Evolutionary conservation across 1,140 invertebrate genomes (phyloP), one percentile per base, ranked within the genome.

Genomic region (Eriocheir sinensis): DNA sequence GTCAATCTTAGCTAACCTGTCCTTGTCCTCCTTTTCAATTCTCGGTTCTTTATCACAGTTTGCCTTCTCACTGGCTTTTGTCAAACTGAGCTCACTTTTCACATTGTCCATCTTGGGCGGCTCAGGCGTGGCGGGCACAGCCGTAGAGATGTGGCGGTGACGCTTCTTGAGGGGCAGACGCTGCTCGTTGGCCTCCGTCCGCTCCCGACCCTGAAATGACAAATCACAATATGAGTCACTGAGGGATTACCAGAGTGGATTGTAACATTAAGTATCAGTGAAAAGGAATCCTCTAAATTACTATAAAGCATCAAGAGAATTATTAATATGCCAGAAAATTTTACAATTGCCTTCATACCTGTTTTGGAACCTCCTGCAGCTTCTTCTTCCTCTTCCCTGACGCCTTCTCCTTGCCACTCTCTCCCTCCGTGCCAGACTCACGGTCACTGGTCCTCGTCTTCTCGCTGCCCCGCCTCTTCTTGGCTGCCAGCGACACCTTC

Each of bases 161-260:
- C 99, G 97, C 96, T 99, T 99, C 96, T 99, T 99, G 40, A 99
- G 97, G 0, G 99, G 99, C 91, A 99, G 97, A 96, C 98, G 98
- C 96, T 99, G 98, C 91, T 97, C 97, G 91, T 96, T 96, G 0
- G 96, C 95, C 80, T 96, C 95, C 72, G 95, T 91, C 36, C 95
- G 44, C 80, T 96, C 95, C 81, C 95, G 92, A 48, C 95, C 95
- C 95, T 95, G 91, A 30, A 85, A 32, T n/a, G n/a, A n/a, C 32
- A 93, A 41, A 30, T 17, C 60, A 1, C 8, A n/a, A 72, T n/a
- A 72, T 72, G 0, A 72, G 21, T 21, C 1, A 0, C 27, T 72
- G 60, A 72, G 60, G 27, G 17, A 0, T 21, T 72, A 3, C 21
- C 15, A n/a, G n/a, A n/a, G n/a, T n/a, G n/a, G n/a, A n/a, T n/a